Evolutionary conservation across 2,797 vertebrate genomes (phyloP).

Genomic region (Oreonectes daqikongensis): DNA sequence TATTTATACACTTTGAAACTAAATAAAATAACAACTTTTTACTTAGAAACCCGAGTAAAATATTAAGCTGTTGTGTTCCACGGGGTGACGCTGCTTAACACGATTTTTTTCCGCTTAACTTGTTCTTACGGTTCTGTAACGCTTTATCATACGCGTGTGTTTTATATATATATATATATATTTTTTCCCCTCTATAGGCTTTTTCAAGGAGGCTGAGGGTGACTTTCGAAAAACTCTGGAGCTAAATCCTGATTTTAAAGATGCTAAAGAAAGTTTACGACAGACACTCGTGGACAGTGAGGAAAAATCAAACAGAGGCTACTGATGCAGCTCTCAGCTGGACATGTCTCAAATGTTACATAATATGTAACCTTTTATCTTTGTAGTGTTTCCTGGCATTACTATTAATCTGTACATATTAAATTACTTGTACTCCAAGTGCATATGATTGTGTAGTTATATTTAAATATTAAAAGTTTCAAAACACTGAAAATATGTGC

Average conservation of each 20-base stretch:
- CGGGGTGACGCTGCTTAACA: background rate
- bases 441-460: background rate
- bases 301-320: constrained; percentile 76
- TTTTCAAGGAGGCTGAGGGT: constrained; percentile 85
- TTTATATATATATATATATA: too few species aligned
- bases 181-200: too few species aligned
- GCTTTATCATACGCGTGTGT: background rate
- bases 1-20: background rate
- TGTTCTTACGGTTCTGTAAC: background rate
- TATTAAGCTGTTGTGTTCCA: background rate
- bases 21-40: too few species aligned
- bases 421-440: background rate
- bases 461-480: too few species aligned
- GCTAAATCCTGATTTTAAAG: constrained; percentile 88
- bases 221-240: constrained; percentile 88
- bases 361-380: too few species aligned
- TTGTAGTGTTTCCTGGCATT: background rate
- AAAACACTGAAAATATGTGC: too few species aligned
- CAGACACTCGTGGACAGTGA: constrained; percentile 87
- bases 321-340: constrained; percentile 58
- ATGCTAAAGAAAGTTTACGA: constrained; percentile 86
- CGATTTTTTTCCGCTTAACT: too few species aligned
- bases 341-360: background rate
- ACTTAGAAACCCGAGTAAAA: too few species aligned
- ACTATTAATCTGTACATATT: background rate